Evolutionary conservation across 2,797 vertebrate genomes (phyloP).

Genomic region (Pyrrhura leucotis): DNA sequence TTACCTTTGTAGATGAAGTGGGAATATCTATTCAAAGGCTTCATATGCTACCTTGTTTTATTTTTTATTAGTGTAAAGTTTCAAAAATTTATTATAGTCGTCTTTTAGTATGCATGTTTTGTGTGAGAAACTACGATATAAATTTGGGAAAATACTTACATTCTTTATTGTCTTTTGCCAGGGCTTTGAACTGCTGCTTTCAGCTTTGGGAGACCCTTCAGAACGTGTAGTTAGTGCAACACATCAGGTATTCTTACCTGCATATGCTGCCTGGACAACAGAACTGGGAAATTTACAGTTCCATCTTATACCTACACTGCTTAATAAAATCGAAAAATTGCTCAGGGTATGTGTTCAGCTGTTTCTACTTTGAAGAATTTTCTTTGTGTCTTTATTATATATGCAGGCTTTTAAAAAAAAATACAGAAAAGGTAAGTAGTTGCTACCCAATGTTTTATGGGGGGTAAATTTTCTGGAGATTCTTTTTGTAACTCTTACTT

Average conservation of each 20-base stretch:
- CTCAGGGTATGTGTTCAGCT: slow-evolving; percentile 82
- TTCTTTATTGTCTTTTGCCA: slow-evolving; percentile 57
- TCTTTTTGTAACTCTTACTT: not conserved
- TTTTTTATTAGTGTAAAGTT: not conserved
- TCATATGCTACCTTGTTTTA: not conserved
- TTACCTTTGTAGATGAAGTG: not conserved
- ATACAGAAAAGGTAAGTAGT: not conserved
- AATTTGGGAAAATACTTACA: not conserved
- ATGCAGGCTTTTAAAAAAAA: not conserved
- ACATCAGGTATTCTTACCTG: slow-evolving; percentile 98
- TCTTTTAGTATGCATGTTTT: not conserved
- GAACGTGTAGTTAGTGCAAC: slow-evolving; percentile 94
- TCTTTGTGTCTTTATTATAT: not conserved
- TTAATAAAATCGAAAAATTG: slow-evolving; percentile 94
- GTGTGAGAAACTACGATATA: not conserved
- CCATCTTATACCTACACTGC: slow-evolving; percentile 92
- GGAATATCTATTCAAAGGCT: not conserved
- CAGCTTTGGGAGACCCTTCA: slow-evolving; percentile 94
- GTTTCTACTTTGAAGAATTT: not conserved
- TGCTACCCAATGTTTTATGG: not conserved
- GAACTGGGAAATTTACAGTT: slow-evolving; percentile 91
- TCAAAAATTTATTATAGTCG: not conserved
- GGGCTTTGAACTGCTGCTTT: slow-evolving; percentile 96
- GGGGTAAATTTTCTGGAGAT: not conserved
- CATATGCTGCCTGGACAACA: slow-evolving; percentile 96